Base-by-base conservation (phyloP, 2,797 vertebrate genomes). In the Spondyliosoma cantharus region DNA sequence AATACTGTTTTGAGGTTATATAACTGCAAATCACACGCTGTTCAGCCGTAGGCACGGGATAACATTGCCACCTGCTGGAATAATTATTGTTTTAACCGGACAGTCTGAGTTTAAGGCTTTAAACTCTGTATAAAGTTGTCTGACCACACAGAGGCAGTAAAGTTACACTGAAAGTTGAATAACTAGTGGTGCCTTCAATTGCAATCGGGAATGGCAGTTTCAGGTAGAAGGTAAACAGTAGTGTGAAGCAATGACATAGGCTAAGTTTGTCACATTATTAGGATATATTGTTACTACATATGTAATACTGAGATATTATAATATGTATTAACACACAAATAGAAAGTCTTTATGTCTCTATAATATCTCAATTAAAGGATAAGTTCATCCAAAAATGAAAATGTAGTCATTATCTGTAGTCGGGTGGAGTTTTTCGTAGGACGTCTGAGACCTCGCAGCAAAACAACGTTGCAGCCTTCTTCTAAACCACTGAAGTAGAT, bases 81-180 rank as follows among this genome's bases (percentile, higher is more conserved):
- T 46, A 53, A 71, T 37, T 14, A 2, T 12, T 25, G 42, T 25
- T 60, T 53, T 52, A 46, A 32, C 29, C 16, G 7, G 2, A 13
- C 8, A 37, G 3, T 22, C 5, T 46, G 25, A 22, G 9, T 37
- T 61, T 4, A 2, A 17, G 56, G 20, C 17, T 77, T 60, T 37
- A 24, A 75, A 78, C 48, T 72, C 17, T 27, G 11, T 49, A 13
- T 42, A 13, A 54, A 62, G 63, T 52, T 53, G 24, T 77, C 25
- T 77, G 64, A 78, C 83, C 90, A 80, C 91, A 83, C 54, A 78
- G 88, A 54, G 89, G 86, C 85, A 82, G 83, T 82, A 82, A 79
- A 86, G 85, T 68, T 56, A 53, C 80, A 53, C 58, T 20, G 29
- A 72, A 9, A 49, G 29, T 43, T 27, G 6, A 57, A 29, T 49